A percentile compares a stretch with the other conserved stretches of the same genome.
phyloP scores from a whole-genome alignment of 2,888 invertebrate species.

The Sarcophaga variegata region DNA sequence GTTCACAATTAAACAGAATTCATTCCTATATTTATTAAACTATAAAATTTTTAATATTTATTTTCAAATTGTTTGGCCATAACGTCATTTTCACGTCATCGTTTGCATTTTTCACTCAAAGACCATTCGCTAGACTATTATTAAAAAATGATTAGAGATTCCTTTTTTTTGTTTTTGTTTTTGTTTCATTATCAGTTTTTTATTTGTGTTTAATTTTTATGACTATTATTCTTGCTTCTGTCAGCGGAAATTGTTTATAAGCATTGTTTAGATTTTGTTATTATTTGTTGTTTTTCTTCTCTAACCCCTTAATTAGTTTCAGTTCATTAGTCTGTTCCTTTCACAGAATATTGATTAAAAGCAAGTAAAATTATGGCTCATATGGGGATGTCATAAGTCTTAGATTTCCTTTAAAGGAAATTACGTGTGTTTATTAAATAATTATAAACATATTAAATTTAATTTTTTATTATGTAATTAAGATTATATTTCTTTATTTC shows the following conservation, averaged over 20 bases:
- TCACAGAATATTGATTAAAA: neutral
- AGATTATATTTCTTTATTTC: too few relatives aligned
- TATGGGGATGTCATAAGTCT: neutral
- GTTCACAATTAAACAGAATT: neutral
- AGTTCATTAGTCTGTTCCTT: neutral
- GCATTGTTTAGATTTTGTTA: neutral
- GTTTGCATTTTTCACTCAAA: neutral
- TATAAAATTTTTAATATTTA: neutral
- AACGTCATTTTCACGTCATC: slow-evolving; percentile 3
- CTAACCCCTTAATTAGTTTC: neutral
- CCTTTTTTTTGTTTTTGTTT: neutral
- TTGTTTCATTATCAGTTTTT: neutral
- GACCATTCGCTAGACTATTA: neutral
- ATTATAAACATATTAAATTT: neutral
- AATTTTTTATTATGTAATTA: neutral
- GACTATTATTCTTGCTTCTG: neutral
- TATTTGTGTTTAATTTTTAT: neutral
- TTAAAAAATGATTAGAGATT: neutral
- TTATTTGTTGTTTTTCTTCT: neutral
- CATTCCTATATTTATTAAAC: too few relatives aligned
- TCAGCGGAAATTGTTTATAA: slow-evolving; percentile 15
- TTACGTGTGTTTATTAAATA: neutral
- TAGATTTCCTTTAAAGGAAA: neutral
- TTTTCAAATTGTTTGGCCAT: slow-evolving; percentile 7
- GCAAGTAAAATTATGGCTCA: neutral